Evolutionary conservation across 1,140 invertebrate genomes (phyloP), one percentile per base, ranked within the genome.

Genomic region (Phthorimaea operculella): DNA sequence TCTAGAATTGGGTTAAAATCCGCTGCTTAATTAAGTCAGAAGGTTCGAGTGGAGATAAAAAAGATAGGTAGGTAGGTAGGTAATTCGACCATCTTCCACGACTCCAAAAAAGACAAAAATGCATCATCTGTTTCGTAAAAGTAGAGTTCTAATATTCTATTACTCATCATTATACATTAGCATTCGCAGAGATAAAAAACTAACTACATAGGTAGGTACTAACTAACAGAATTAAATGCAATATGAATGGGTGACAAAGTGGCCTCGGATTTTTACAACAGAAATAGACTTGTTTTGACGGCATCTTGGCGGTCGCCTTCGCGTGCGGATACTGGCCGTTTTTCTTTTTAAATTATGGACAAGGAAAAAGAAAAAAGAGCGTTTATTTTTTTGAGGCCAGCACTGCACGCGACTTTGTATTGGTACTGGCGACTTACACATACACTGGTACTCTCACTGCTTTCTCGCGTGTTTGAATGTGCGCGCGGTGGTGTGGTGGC

Each of bases 371-470:
- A n/a, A 42, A 42, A 42, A 42, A 11, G 39, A n/a, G 39, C 39
- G 11, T 14, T 42, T 42, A n/a, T 4, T 28, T 28, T 28, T 28
- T 28, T 28, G 71, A 42, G 28, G 45, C 15, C 48, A 63, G 18
- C 53, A 52, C 67, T 70, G 72, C 42, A 21, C 64, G 72, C 70
- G 74, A 76, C 55, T n/a, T n/a, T n/a, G n/a, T n/a, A n/a, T n/a
- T n/a, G n/a, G n/a, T 76, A 28, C 21, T 4, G 2, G 21, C 2
- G 6, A 6, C 6, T 4, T 28, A 28, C 21, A 28, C 21, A 28
- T 28, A 28, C 21, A 28, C 21, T 28, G 21, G 77, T 84, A 81
- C 81, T 84, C 78, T 84, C 78, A 77, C 79, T 77, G 74, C 79
- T 82, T 82, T 84, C 81, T 67, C 72, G 66, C 9, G 75, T 72